Conservation (phyloP, 2,797 vertebrate species). For the Molossus alvarezi region DNA sequence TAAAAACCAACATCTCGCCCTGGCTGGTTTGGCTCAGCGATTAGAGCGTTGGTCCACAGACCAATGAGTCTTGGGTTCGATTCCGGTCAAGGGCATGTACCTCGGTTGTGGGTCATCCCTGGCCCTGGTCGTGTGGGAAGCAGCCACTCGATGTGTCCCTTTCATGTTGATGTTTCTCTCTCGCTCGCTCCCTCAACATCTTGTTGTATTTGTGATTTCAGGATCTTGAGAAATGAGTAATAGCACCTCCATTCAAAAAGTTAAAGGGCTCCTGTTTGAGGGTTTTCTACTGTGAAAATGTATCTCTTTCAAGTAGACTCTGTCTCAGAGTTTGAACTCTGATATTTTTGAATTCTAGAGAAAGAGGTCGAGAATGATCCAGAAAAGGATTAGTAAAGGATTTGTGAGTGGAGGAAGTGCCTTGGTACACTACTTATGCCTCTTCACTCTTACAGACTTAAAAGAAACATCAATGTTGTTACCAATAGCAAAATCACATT, state of each 20-base stretch:
- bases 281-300: background rate
- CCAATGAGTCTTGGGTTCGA: no score
- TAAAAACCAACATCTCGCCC: background rate
- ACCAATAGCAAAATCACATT: background rate
- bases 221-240: background rate
- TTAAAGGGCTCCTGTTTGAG: constrained; percentile 2
- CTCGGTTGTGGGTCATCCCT: no score
- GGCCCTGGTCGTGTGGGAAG: no score
- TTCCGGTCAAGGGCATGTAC: no score
- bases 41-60: no score
- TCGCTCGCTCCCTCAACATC: background rate
- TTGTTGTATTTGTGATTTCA: background rate
- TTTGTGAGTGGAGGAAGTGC: background rate
- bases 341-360: constrained; percentile 13
- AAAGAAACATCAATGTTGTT: background rate
- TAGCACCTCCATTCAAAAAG: background rate
- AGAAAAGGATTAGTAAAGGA: background rate
- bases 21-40: no score
- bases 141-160: no score
- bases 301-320: background rate
- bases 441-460: background rate
- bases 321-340: background rate
- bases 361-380: background rate
- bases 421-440: background rate
- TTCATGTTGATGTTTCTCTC: no score